phyloP scores from a whole-genome alignment of 2,113 vertebrate species.

The Agapornis roseicollis region DNA sequence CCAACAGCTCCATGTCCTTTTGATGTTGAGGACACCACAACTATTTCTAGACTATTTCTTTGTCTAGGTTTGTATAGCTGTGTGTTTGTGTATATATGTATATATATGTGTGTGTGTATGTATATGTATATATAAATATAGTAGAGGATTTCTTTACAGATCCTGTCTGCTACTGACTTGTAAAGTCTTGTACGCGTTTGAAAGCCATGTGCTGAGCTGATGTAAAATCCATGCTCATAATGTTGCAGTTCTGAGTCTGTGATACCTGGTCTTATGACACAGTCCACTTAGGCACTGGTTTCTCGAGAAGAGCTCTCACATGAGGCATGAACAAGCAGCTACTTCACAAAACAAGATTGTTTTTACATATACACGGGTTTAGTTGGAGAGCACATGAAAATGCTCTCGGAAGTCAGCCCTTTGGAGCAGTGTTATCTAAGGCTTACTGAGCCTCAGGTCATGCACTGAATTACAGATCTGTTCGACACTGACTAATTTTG shows the following conservation, averaged over 20 bases:
- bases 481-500: fast-evolving
- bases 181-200: background rate
- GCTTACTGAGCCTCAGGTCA: background rate
- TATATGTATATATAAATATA: background rate
- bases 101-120: background rate
- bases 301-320: background rate
- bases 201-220: background rate
- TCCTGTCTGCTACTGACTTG: background rate
- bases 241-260: fast-evolving
- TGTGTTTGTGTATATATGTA: background rate
- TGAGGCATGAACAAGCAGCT: background rate
- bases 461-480: background rate
- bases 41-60: background rate
- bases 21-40: no score
- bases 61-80: background rate
- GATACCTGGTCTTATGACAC: background rate
- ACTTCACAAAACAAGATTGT: background rate
- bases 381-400: background rate
- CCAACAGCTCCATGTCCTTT: no score
- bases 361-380: background rate
- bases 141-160: background rate
- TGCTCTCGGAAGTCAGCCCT: background rate
- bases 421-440: background rate
- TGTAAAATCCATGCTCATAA: fast-evolving
- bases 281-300: background rate